A percentile compares a stretch with the other conserved stretches of the same genome.
phyloP scores from a whole-genome alignment of 2,888 invertebrate genomes.

The Linyphia triangularis region DNA sequence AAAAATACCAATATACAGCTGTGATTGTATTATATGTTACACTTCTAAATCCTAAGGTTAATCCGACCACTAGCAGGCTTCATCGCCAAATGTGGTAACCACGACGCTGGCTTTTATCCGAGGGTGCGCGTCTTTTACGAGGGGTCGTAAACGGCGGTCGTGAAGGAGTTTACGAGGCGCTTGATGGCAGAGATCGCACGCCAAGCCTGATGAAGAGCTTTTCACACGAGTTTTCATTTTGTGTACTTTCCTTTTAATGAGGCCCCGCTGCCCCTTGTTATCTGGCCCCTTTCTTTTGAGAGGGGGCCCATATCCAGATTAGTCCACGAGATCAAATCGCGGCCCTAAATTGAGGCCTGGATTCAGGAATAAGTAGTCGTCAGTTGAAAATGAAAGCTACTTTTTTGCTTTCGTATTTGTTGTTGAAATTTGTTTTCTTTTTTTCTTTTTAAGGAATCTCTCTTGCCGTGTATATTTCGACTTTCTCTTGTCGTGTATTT shows the following conservation, averaged over 20 bases:
- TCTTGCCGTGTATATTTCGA: neutral
- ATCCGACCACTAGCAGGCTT: neutral
- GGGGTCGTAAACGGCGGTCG: conserved; percentile 72
- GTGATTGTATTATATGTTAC: no score
- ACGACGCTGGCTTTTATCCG: conserved; percentile 51
- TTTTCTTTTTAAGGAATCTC: conserved; percentile 15
- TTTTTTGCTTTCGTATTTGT: conserved; percentile 3
- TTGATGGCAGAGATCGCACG: conserved; percentile 71
- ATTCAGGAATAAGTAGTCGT: conserved; percentile 48
- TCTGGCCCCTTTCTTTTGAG: conserved; percentile 46
- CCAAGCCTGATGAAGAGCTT: conserved; percentile 74
- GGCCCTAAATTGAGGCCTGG: conserved; percentile 48
- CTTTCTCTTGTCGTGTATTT: neutral
- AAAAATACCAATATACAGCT: no score
- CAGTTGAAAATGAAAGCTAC: conserved; percentile 64
- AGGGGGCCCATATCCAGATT: conserved; percentile 51
- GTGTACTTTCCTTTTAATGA: conserved; percentile 75
- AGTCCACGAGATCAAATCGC: conserved; percentile 69
- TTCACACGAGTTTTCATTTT: conserved; percentile 75
- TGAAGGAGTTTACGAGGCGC: conserved; percentile 71
- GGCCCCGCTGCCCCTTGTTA: conserved; percentile 69
- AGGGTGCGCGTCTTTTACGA: conserved; percentile 69
- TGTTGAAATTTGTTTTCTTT: conserved; percentile 25
- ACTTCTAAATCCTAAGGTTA: neutral
- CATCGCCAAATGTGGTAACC: conserved; percentile 59